Conservation (phyloP, 2,888 invertebrate species). For the Phengaris arion region DNA sequence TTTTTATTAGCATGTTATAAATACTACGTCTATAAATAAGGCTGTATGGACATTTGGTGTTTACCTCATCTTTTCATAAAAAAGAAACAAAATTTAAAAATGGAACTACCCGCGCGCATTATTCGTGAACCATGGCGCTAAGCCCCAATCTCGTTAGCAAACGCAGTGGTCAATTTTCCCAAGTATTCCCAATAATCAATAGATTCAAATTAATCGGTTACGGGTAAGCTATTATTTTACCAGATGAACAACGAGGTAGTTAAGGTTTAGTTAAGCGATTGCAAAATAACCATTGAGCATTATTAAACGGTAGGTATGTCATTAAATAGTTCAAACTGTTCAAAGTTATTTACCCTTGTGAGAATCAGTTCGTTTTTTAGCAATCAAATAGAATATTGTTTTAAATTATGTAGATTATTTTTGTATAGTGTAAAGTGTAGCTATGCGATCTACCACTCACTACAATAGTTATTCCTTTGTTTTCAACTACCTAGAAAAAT, state of each 20-base stretch:
- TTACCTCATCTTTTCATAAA: neutral
- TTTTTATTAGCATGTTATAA: neutral
- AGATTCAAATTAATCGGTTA: constrained; percentile 5
- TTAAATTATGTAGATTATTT: too few relatives aligned
- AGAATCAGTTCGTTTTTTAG: too few relatives aligned
- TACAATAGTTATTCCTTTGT: too few relatives aligned
- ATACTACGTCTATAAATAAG: neutral
- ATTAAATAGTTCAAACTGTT: constrained; percentile 27
- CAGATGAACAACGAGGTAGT: neutral
- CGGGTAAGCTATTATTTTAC: neutral
- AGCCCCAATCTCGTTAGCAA: constrained; percentile 6
- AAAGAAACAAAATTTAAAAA: neutral
- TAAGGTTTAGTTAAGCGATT: neutral
- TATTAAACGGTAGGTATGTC: neutral
- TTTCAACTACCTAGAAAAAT: too few relatives aligned
- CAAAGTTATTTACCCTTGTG: too few relatives aligned
- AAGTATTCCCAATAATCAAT: neutral
- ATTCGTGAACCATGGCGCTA: neutral
- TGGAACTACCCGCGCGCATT: neutral
- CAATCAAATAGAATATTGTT: too few relatives aligned
- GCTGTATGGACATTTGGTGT: neutral
- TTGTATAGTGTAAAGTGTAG: too few relatives aligned
- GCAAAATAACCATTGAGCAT: neutral
- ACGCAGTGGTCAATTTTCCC: neutral
- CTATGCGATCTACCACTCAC: too few relatives aligned